A percentile compares a stretch with the other conserved stretches of the same genome.
Conservation (phyloP, 2,888 invertebrate genomes). For the Brachylomia viminalis region DNA sequence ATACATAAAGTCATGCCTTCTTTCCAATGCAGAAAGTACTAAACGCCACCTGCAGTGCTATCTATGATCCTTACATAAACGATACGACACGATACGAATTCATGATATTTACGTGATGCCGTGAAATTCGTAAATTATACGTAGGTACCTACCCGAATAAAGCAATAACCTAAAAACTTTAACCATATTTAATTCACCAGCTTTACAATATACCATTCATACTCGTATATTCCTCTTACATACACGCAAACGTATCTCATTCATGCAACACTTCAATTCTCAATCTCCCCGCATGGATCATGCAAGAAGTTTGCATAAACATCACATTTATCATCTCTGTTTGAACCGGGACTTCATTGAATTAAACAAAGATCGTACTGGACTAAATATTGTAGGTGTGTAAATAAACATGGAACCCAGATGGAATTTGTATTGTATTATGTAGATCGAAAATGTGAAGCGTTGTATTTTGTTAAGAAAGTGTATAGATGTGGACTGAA, state of each 20-base stretch:
- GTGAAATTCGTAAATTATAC: neutral
- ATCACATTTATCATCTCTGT: slow-evolving; percentile 32
- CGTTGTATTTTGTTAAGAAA: neutral
- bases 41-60: neutral
- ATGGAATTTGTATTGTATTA: slow-evolving; percentile 11
- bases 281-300: slow-evolving; percentile 25
- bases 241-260: slow-evolving; percentile 3
- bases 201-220: too few relatives aligned
- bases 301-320: slow-evolving; percentile 37
- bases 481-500: neutral
- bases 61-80: neutral
- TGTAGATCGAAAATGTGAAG: neutral
- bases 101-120: neutral
- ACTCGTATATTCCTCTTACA: neutral
- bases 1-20: neutral
- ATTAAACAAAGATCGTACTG: slow-evolving; percentile 25
- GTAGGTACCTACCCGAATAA: too few relatives aligned
- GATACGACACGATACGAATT: neutral
- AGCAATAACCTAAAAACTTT: neutral
- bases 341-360: slow-evolving; percentile 10
- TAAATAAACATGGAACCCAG: slow-evolving; percentile 2
- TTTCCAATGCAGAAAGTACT: neutral
- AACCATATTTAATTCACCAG: neutral
- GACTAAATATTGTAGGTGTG: slow-evolving; percentile 1
- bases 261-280: slow-evolving; percentile 16